These are phyloP conservation scores for Galbula dea DNA, from an alignment of 2,113 vertebrate species.

Conservation along the genomic window DNA sequence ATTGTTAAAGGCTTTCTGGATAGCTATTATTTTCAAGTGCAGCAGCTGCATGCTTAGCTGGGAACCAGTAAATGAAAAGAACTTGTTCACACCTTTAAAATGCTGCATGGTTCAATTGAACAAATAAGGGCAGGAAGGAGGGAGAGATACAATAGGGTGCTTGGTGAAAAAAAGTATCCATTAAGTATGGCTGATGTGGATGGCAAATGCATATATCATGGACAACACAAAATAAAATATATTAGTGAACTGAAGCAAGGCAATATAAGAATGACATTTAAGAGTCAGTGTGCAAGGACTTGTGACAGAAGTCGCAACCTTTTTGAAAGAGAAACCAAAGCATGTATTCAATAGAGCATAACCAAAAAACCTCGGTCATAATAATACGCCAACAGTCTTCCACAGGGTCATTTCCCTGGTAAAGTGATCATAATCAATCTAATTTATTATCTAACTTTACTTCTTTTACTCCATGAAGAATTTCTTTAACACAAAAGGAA, in stretches of 20 bases:
- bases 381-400: background rate
- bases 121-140: slow-evolving; percentile 14
- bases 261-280: background rate
- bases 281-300: background rate
- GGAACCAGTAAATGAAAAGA: background rate
- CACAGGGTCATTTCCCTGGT: background rate
- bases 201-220: slow-evolving; percentile 1
- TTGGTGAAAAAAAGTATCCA: background rate
- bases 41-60: background rate
- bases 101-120: slow-evolving; percentile 10
- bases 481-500: background rate
- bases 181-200: background rate
- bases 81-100: background rate
- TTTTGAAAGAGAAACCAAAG: background rate
- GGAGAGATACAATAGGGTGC: background rate
- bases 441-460: background rate
- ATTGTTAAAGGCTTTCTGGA: background rate
- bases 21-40: background rate
- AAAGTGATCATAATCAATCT: background rate
- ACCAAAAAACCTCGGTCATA: background rate
- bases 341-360: background rate
- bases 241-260: background rate
- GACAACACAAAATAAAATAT: background rate
- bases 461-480: background rate
- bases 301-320: background rate